These are phyloP conservation scores for Pterostichus madidus DNA, from an alignment of 2,888 invertebrate species.

Conservation along the genomic window DNA sequence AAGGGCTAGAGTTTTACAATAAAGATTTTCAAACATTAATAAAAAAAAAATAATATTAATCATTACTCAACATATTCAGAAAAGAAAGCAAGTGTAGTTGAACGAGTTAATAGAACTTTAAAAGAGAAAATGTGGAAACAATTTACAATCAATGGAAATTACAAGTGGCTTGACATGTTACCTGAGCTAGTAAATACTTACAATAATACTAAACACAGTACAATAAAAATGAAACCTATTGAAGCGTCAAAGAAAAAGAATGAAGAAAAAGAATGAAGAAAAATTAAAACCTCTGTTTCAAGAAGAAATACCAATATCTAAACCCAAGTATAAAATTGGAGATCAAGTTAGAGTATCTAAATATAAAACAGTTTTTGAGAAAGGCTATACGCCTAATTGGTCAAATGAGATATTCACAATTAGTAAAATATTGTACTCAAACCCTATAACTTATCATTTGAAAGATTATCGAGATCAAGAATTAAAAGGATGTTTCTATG, in stretches of 20 bases:
- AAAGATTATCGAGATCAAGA: slow-evolving; percentile 70
- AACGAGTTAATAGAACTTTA: slow-evolving; percentile 70
- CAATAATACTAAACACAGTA: slow-evolving; percentile 73
- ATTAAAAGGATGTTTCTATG: slow-evolving; percentile 72
- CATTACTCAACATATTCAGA: slow-evolving; percentile 69
- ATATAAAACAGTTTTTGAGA: slow-evolving; percentile 72
- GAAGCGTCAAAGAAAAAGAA: slow-evolving; percentile 72
- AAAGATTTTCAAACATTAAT: slow-evolving; percentile 69
- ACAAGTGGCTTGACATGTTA: slow-evolving; percentile 71
- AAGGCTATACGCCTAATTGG: slow-evolving; percentile 74
- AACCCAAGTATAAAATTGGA: slow-evolving; percentile 70
- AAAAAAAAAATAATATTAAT: slow-evolving; percentile 68
- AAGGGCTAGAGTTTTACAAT: slow-evolving; percentile 71
- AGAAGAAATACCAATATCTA: slow-evolving; percentile 69
- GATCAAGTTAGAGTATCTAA: slow-evolving; percentile 73
- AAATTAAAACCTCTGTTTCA: slow-evolving; percentile 69
- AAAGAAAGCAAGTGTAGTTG: slow-evolving; percentile 70
- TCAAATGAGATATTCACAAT: slow-evolving; percentile 73
- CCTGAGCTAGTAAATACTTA: slow-evolving; percentile 70
- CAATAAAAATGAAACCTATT: slow-evolving; percentile 72
- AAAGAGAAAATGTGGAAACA: slow-evolving; percentile 70
- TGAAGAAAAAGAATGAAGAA: slow-evolving; percentile 68
- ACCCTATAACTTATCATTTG: slow-evolving; percentile 72
- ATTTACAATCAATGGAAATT: slow-evolving; percentile 70
- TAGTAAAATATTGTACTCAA: slow-evolving; percentile 70